These are phyloP conservation scores for Leptosomus discolor DNA, from an alignment of 2,113 vertebrate species.

Conservation along the genomic window DNA sequence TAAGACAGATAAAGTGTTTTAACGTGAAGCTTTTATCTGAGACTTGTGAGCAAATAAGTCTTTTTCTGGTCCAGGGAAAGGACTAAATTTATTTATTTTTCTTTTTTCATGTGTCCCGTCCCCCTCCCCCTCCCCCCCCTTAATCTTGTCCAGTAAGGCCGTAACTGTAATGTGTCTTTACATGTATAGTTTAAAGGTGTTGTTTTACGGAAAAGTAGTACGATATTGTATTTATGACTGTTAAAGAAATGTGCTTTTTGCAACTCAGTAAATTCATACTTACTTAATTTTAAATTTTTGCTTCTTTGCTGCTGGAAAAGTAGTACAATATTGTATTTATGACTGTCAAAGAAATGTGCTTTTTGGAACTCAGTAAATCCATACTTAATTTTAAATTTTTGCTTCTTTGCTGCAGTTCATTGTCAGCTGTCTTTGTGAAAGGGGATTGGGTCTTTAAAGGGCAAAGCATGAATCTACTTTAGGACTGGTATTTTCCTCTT, in stretches of 20 bases:
- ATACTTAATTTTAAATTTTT: neutral
- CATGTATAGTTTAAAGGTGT: neutral
- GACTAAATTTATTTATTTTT: neutral
- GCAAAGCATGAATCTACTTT: neutral
- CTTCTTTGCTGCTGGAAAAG: too few relatives aligned
- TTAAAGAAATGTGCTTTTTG: neutral
- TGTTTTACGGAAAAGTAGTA: neutral
- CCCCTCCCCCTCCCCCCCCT: accelerated
- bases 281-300: neutral
- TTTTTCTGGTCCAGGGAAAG: neutral
- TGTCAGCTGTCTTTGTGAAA: neutral
- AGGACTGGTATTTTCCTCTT: neutral
- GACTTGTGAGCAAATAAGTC: neutral
- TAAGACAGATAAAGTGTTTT: conserved; percentile 21
- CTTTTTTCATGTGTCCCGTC: too few relatives aligned
- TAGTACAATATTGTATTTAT: neutral
- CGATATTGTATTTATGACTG: neutral
- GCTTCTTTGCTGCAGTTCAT: neutral
- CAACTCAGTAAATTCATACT: neutral
- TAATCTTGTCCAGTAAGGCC: neutral
- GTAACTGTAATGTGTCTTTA: neutral
- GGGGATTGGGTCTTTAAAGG: neutral
- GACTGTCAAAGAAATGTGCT: neutral
- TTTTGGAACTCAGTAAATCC: neutral
- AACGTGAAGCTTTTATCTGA: neutral